phyloP scores from a whole-genome alignment of 2,888 invertebrate species.

The Camptogramma bilineatum region DNA sequence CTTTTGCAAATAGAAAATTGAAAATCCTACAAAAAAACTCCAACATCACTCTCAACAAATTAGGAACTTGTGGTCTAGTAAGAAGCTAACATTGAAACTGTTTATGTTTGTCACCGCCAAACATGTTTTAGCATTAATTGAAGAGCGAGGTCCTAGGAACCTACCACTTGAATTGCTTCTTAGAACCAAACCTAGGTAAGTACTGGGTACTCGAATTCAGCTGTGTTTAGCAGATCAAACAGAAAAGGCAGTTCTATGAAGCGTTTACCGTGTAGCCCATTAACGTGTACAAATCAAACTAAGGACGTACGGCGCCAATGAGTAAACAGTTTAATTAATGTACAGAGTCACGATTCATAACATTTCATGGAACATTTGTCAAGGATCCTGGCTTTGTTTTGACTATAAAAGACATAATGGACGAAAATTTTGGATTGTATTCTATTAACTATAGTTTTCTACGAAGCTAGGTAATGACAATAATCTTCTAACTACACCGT shows the following conservation, averaged over 20 bases:
- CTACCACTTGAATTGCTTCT: slow-evolving; percentile 7
- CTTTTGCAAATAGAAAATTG: too few species aligned
- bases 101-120: not conserved
- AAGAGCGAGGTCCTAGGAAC: slow-evolving; percentile 9
- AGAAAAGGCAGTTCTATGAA: slow-evolving; percentile 57
- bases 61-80: not conserved
- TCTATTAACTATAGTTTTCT: not conserved
- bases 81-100: not conserved
- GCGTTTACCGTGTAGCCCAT: slow-evolving; percentile 55
- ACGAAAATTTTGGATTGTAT: not conserved
- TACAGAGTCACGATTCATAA: slow-evolving; percentile 75
- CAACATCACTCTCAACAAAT: too few species aligned
- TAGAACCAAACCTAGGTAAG: slow-evolving; percentile 14
- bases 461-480: not conserved
- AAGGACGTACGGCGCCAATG: slow-evolving; percentile 75
- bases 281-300: slow-evolving; percentile 70
- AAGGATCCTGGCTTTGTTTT: slow-evolving; percentile 41
- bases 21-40: too few species aligned
- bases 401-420: not conserved
- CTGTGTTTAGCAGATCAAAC: slow-evolving; percentile 32
- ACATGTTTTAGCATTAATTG: not conserved
- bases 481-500: not conserved
- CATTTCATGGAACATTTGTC: slow-evolving; percentile 57
- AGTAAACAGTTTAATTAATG: slow-evolving; percentile 75
- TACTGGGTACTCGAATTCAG: slow-evolving; percentile 11